These are phyloP conservation scores for Pandemis cinnamomeana DNA, from an alignment of 2,888 invertebrate species.

Conservation along the genomic window DNA sequence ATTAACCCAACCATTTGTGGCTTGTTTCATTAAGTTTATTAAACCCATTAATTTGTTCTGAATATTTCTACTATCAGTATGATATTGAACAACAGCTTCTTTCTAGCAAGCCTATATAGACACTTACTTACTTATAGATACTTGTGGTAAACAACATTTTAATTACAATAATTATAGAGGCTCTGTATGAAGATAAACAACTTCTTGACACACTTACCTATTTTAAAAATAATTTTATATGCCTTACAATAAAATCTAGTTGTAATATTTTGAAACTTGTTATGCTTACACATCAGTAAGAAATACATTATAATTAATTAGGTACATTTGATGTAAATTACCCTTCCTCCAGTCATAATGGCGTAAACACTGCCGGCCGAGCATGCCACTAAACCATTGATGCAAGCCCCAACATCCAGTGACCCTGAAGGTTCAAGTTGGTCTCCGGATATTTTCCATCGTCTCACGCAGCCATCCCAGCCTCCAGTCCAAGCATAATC, in stretches of 20 bases:
- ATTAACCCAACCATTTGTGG: constrained; percentile 4
- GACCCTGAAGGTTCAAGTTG: constrained; percentile 67
- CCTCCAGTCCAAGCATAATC: constrained; percentile 83
- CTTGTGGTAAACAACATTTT: too few species aligned
- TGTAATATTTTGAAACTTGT: too few species aligned
- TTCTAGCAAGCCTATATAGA: too few species aligned
- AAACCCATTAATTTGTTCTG: background rate
- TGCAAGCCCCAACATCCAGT: constrained; percentile 67
- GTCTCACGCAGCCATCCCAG: constrained; percentile 81
- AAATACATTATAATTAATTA: background rate
- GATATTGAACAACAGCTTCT: too few species aligned
- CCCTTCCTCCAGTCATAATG: constrained; percentile 63
- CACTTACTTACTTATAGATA: too few species aligned
- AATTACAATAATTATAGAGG: too few species aligned
- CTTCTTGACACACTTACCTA: too few species aligned
- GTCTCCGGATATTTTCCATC: constrained; percentile 68
- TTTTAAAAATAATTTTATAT: too few species aligned
- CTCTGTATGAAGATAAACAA: too few species aligned
- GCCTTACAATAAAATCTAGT: background rate
- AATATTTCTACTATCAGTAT: too few species aligned
- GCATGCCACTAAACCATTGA: constrained; percentile 66
- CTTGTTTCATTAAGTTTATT: constrained; percentile 1
- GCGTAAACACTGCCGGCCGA: constrained; percentile 58
- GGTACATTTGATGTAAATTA: constrained; percentile 55
- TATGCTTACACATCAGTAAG: background rate